phyloP scores from a whole-genome alignment of 2,888 invertebrate genomes.

The Sinohyriopsis cumingii region DNA sequence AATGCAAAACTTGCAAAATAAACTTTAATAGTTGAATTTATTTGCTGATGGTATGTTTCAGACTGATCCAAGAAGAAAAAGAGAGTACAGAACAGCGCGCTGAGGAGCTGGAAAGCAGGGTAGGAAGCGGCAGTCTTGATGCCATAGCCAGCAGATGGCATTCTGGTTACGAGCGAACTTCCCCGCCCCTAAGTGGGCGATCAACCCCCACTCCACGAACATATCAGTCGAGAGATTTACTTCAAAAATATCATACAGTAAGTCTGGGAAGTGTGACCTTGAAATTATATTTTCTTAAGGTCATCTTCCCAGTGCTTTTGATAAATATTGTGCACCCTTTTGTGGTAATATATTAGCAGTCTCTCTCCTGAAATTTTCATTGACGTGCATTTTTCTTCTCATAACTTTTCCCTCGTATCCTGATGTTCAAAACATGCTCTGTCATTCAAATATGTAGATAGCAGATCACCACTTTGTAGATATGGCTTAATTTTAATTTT shows the following conservation, averaged over 20 bases:
- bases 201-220: conserved; percentile 81
- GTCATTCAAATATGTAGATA: too few relatives aligned
- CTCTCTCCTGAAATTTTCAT: too few relatives aligned
- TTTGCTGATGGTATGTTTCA: conserved; percentile 40
- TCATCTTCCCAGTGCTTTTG: too few relatives aligned
- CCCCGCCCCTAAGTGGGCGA: conserved; percentile 88
- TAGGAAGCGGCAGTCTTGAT: conserved; percentile 86
- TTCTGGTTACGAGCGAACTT: conserved; percentile 69
- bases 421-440: too few relatives aligned
- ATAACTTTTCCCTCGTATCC: too few relatives aligned
- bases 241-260: conserved; percentile 97
- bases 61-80: conserved; percentile 90
- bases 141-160: conserved; percentile 83
- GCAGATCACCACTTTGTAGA: too few relatives aligned
- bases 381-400: too few relatives aligned
- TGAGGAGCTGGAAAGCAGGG: conserved; percentile 96
- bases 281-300: too few relatives aligned
- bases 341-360: too few relatives aligned
- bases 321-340: too few relatives aligned
- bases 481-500: too few relatives aligned
- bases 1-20: background rate
- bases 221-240: conserved; percentile 66
- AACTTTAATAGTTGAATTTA: background rate
- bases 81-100: conserved; percentile 89
- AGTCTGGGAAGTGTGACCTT: conserved; percentile 70